Evolutionary conservation across 2,797 vertebrate species (phyloP).

Genomic region (Pipistrellus pipistrellus): DNA sequence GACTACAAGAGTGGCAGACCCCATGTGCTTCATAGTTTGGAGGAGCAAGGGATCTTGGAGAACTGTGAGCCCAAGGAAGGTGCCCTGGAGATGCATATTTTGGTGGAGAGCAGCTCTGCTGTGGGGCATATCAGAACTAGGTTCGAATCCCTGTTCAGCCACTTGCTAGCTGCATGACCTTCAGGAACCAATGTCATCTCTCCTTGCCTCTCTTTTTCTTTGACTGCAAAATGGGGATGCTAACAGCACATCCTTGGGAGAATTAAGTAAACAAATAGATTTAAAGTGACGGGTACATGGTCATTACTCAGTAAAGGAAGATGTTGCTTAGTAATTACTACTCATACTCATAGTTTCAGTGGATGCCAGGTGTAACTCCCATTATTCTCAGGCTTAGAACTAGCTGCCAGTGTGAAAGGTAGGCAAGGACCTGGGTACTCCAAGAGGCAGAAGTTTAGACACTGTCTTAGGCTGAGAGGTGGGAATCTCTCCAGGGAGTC

Average conservation of each 20-base stretch:
- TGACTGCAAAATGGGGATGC: neutral
- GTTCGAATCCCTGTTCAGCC: neutral
- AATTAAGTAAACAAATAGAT: neutral
- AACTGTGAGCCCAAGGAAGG: neutral
- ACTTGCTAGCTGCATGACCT: neutral
- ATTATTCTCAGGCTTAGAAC: neutral
- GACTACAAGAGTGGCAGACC: neutral
- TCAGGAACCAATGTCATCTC: neutral
- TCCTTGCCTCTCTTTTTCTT: conserved; percentile 55
- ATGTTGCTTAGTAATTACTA: neutral
- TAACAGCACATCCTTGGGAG: neutral
- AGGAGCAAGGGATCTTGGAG: neutral
- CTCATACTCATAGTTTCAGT: neutral
- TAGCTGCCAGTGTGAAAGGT: conserved; percentile 1
- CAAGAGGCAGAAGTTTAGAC: neutral
- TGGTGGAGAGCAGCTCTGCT: neutral
- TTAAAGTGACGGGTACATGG: neutral
- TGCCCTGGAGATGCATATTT: neutral
- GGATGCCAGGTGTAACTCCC: neutral
- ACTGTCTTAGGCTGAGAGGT: neutral
- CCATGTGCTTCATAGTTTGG: neutral
- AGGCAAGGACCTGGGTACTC: neutral
- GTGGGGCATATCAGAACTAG: neutral
- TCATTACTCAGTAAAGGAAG: neutral
- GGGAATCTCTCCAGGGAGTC: neutral